Evolutionary conservation across 1,140 invertebrate species (phyloP).

Genomic region (Triops longicaudatus): DNA sequence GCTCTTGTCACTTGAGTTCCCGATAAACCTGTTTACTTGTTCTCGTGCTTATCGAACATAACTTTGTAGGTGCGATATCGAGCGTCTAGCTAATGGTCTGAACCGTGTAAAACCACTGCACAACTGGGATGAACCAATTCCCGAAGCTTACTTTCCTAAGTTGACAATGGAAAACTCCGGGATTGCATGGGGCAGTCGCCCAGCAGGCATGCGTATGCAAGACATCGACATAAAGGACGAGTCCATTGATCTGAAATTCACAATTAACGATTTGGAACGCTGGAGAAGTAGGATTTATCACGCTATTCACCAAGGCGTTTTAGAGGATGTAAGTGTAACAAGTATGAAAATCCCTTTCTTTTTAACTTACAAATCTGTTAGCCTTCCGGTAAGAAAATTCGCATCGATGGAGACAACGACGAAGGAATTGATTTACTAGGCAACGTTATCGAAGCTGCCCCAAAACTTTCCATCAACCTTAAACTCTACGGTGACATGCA

Average conservation of each 20-base stretch:
- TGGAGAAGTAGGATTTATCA: conserved; percentile 65
- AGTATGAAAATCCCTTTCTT: conserved; percentile 7
- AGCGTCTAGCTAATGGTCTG: conserved; percentile 55
- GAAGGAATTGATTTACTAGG: conserved; percentile 70
- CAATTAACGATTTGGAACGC: conserved; percentile 54
- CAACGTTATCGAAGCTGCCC: conserved; percentile 64
- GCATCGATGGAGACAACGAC: conserved; percentile 47
- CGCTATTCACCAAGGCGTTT: conserved; percentile 58
- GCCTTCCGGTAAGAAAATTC: conserved; percentile 46
- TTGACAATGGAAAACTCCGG: conserved; percentile 55
- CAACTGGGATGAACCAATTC: conserved; percentile 52
- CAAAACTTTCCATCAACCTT: conserved; percentile 56
- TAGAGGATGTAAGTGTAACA: conserved; percentile 36
- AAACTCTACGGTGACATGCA: conserved; percentile 60
- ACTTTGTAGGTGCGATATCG: conserved; percentile 53
- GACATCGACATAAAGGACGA: conserved; percentile 25
- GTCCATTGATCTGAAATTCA: conserved; percentile 12
- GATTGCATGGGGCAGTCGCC: conserved; percentile 53
- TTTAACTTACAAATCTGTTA: conserved; percentile 31
- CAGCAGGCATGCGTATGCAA: conserved; percentile 42
- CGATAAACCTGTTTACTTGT: too few species aligned
- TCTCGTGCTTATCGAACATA: too few species aligned
- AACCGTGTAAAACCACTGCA: conserved; percentile 48
- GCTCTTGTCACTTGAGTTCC: too few species aligned
- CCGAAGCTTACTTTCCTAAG: conserved; percentile 63